Percentiles rank a stretch among this genome's conserved stretches.
Evolutionary conservation across 2,113 vertebrate genomes (phyloP).

Genomic region (Ascaphus truei): DNA sequence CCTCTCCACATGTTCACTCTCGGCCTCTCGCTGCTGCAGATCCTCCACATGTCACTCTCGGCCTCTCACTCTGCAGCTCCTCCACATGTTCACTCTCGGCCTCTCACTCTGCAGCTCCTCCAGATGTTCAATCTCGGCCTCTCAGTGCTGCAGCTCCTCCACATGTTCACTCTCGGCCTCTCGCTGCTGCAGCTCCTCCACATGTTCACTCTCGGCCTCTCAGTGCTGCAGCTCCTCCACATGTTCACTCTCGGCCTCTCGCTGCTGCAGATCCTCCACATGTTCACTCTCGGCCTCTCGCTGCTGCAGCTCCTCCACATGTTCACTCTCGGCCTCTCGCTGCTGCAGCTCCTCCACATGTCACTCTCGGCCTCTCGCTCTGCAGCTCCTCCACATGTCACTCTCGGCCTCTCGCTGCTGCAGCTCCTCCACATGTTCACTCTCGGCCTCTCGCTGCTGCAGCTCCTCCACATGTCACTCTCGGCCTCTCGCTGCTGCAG

Average conservation of each 20-base stretch:
- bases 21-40: too few species aligned
- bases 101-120: constrained; percentile 50
- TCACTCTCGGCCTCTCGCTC: too few species aligned
- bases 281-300: constrained; percentile 55
- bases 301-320: constrained; percentile 53
- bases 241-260: constrained; percentile 55
- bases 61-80: constrained; percentile 50
- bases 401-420: constrained; percentile 51
- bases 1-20: constrained; percentile 57
- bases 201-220: constrained; percentile 55
- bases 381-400: too few species aligned
- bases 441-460: too few species aligned
- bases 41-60: constrained; percentile 50
- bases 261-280: constrained; percentile 52
- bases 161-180: constrained; percentile 56
- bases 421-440: constrained; percentile 55
- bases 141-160: constrained; percentile 51
- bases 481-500: constrained; percentile 50
- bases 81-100: constrained; percentile 56
- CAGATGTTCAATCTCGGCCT: constrained; percentile 55
- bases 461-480: constrained; percentile 50
- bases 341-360: constrained; percentile 53
- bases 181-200: constrained; percentile 51
- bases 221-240: constrained; percentile 51
- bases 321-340: constrained; percentile 54